These are phyloP conservation scores for Cantharis lateralis DNA, from an alignment of 2,888 invertebrate species.

Conservation along the genomic window DNA sequence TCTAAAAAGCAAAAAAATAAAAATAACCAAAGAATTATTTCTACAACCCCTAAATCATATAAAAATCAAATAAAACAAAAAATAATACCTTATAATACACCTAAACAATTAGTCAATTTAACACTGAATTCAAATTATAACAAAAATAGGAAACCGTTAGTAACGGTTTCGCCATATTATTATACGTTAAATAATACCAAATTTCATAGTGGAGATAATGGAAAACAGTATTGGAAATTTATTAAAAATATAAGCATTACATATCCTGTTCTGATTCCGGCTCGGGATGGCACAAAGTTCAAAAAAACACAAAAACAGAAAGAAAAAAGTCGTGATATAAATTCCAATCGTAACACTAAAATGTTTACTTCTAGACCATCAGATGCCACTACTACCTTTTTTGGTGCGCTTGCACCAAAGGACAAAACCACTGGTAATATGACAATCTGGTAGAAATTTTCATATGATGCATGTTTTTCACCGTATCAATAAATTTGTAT, in stretches of 20 bases:
- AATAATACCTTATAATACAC: conserved; percentile 40
- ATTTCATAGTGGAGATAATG: conserved; percentile 46
- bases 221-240: conserved; percentile 50
- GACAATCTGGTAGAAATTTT: conserved; percentile 12
- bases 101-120: conserved; percentile 37
- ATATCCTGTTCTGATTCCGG: conserved; percentile 70
- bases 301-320: conserved; percentile 54
- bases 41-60: conserved; percentile 38
- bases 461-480: conserved; percentile 10
- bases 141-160: conserved; percentile 31
- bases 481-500: neutral
- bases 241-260: conserved; percentile 59
- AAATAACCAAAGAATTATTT: conserved; percentile 36
- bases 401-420: conserved; percentile 29
- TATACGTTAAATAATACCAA: conserved; percentile 51
- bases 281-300: conserved; percentile 50
- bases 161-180: conserved; percentile 34
- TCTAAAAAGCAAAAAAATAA: conserved; percentile 51
- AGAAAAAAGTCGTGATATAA: conserved; percentile 56
- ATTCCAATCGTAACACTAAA: conserved; percentile 53
- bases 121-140: conserved; percentile 31
- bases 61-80: conserved; percentile 39
- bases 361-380: conserved; percentile 47
- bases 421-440: conserved; percentile 38
- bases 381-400: conserved; percentile 39